These are phyloP conservation scores for Arothron firmamentum DNA, from an alignment of 2,113 vertebrate species.

Conservation along the genomic window DNA sequence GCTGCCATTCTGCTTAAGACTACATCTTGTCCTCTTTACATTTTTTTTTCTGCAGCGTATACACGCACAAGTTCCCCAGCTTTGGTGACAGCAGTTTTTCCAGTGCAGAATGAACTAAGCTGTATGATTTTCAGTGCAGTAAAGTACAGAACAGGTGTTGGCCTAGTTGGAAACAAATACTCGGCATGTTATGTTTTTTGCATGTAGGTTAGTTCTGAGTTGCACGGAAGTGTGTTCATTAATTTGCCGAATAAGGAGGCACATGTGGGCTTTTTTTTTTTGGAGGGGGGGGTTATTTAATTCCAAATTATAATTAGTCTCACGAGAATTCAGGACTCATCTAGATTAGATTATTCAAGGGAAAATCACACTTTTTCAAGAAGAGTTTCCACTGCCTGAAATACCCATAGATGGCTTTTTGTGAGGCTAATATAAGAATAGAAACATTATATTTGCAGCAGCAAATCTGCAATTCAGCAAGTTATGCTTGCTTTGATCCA, in stretches of 20 bases:
- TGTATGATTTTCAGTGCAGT: slow-evolving; percentile 34
- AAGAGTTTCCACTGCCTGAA: too few species aligned
- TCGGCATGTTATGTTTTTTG: slow-evolving; percentile 17
- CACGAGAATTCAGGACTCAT: background rate
- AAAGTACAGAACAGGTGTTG: slow-evolving; percentile 62
- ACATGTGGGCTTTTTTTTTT: background rate
- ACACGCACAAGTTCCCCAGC: slow-evolving; percentile 27
- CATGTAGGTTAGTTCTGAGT: slow-evolving; percentile 32
- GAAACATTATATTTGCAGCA: too few species aligned
- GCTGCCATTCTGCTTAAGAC: slow-evolving; percentile 25
- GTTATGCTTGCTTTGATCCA: too few species aligned
- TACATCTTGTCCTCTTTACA: slow-evolving; percentile 42
- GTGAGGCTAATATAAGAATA: too few species aligned
- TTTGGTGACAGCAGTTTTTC: slow-evolving; percentile 61
- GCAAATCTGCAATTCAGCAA: too few species aligned
- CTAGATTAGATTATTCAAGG: background rate
- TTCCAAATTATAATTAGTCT: background rate
- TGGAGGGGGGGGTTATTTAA: background rate
- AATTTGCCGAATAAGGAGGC: background rate
- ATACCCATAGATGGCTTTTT: too few species aligned
- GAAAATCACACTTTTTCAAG: too few species aligned
- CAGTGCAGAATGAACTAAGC: slow-evolving; percentile 47
- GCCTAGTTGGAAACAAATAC: slow-evolving; percentile 42
- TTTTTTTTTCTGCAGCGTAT: slow-evolving; percentile 3
- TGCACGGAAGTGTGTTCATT: slow-evolving; percentile 11